Evolutionary conservation across 1,140 invertebrate genomes (phyloP).

Genomic region (Drosophila melanica): DNA sequence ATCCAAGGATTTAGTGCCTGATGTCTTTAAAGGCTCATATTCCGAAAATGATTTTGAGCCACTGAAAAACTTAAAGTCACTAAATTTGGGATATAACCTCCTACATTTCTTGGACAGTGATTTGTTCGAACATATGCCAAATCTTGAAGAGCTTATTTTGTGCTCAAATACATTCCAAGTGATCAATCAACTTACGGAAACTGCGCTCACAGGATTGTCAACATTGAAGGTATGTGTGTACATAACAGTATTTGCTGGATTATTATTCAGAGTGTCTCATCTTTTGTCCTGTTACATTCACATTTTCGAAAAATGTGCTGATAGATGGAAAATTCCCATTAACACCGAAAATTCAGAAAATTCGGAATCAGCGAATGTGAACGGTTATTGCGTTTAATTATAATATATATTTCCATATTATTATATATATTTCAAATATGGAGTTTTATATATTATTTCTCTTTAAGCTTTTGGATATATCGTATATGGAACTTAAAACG

Average conservation of each 20-base stretch:
- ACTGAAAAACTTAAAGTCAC: constrained; percentile 85
- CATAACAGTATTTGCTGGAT: too few relatives aligned
- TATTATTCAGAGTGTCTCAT: too few relatives aligned
- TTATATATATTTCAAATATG: too few relatives aligned
- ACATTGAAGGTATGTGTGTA: constrained; percentile 89
- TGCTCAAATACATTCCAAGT: constrained; percentile 88
- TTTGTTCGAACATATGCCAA: constrained; percentile 88
- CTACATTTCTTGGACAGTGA: constrained; percentile 88
- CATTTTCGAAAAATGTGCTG: too few relatives aligned
- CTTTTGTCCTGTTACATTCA: too few relatives aligned
- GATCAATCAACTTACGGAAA: constrained; percentile 86
- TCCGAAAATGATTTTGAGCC: constrained; percentile 86
- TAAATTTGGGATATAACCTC: constrained; percentile 88
- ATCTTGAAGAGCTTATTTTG: constrained; percentile 87
- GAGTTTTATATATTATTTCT: too few relatives aligned
- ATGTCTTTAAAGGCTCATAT: constrained; percentile 88
- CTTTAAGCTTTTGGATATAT: constrained; percentile 84
- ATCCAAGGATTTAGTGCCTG: constrained; percentile 85
- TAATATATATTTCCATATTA: too few relatives aligned
- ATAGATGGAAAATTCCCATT: too few relatives aligned
- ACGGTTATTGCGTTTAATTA: too few relatives aligned
- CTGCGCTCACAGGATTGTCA: constrained; percentile 87
- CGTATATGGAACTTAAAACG: constrained; percentile 86
- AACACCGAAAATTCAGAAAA: too few relatives aligned
- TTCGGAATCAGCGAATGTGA: too few relatives aligned